Evolutionary conservation across 2,888 invertebrate species (phyloP).

Genomic region (Eledone cirrhosa): DNA sequence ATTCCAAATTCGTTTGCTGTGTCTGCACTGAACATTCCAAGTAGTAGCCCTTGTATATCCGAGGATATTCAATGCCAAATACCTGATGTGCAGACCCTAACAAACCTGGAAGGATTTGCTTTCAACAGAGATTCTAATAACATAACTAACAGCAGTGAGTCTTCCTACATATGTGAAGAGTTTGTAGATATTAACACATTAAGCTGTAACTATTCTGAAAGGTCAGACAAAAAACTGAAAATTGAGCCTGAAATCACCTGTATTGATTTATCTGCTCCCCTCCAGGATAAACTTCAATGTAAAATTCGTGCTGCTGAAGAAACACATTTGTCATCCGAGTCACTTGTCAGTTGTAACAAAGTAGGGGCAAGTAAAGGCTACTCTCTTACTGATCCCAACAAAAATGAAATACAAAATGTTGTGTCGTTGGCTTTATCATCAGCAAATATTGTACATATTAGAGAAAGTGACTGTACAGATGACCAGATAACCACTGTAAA

Average conservation of each 20-base stretch:
- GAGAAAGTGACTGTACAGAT: no score
- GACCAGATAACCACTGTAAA: no score
- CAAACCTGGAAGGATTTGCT: background rate
- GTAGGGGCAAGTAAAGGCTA: no score
- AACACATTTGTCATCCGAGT: no score
- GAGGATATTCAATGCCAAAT: conserved; percentile 9
- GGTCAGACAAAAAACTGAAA: background rate
- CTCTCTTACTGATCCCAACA: no score
- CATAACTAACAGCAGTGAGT: background rate
- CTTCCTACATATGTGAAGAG: conserved; percentile 7
- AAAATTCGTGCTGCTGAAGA: no score
- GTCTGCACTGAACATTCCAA: background rate
- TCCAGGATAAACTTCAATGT: no score
- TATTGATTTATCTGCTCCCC: conserved; percentile 9
- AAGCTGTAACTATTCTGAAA: background rate
- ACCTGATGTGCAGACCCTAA: background rate
- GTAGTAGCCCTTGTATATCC: background rate
- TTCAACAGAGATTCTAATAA: no score
- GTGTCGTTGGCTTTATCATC: no score
- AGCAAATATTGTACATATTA: no score
- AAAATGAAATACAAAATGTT: no score
- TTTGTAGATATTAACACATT: conserved; percentile 19
- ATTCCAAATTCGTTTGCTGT: background rate
- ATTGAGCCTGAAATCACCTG: conserved; percentile 14
- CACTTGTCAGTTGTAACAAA: no score